Percentiles rank a stretch among this genome's conserved stretches.
phyloP scores from a whole-genome alignment of 2,888 invertebrate genomes.

The Drosophila falleni region DNA sequence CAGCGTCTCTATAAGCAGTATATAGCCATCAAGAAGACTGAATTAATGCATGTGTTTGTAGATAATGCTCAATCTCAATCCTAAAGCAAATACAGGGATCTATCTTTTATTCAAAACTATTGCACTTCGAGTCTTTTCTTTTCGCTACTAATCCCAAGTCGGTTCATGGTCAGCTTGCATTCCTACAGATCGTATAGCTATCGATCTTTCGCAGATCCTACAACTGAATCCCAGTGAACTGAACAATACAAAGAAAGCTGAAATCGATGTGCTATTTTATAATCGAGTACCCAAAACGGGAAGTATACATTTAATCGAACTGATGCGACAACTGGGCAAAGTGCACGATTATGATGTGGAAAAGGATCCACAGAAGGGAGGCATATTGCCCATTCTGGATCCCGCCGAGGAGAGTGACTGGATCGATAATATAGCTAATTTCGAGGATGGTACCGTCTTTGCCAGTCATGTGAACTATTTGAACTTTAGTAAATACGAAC shows the following conservation, averaged over 20 bases:
- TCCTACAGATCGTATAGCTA: constrained; percentile 12
- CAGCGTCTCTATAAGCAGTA: constrained; percentile 83
- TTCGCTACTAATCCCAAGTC: constrained; percentile 62
- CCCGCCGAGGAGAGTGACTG: constrained; percentile 66
- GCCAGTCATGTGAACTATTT: constrained; percentile 83
- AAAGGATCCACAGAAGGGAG: constrained; percentile 78
- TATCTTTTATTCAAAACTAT: constrained; percentile 1
- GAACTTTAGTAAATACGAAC: constrained; percentile 86
- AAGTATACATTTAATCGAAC: constrained; percentile 77
- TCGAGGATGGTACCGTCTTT: constrained; percentile 78
- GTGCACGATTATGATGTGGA: constrained; percentile 77
- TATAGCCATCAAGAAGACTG: constrained; percentile 69
- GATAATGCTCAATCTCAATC: constrained; percentile 7
- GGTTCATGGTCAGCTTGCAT: constrained; percentile 39
- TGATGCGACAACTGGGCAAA: constrained; percentile 78
- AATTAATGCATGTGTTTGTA: constrained; percentile 2
- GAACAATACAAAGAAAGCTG: constrained; percentile 92
- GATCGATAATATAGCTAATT: constrained; percentile 75
- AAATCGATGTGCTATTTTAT: constrained; percentile 89
- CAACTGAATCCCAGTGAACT: constrained; percentile 89
- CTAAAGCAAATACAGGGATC: constrained; percentile 22
- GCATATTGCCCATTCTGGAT: constrained; percentile 68
- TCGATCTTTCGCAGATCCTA: constrained; percentile 85
- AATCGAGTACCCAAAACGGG: constrained; percentile 85
- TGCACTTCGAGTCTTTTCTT: constrained; percentile 36